phyloP scores from a whole-genome alignment of 2,797 vertebrate genomes.

The Sparus aurata region DNA sequence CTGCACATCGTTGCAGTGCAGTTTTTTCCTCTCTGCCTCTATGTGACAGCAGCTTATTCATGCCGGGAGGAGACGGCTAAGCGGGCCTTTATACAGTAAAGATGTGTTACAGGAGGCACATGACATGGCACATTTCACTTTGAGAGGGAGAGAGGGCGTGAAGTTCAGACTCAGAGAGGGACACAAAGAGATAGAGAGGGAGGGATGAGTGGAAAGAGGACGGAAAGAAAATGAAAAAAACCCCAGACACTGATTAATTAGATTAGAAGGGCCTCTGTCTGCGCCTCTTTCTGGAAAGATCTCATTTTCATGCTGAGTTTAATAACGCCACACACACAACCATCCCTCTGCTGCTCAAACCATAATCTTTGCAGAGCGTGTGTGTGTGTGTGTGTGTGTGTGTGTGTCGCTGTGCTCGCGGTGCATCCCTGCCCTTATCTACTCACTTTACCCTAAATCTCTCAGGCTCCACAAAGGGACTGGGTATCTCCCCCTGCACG shows the following conservation, averaged over 20 bases:
- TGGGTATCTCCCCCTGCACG: constrained; percentile 67
- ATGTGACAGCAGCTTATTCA: constrained; percentile 8
- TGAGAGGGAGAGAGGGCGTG: not conserved
- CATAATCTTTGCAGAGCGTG: constrained; percentile 61
- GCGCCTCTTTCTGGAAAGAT: constrained; percentile 75
- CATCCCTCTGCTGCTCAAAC: constrained; percentile 48
- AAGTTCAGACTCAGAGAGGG: constrained; percentile 36
- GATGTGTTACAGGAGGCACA: constrained; percentile 18
- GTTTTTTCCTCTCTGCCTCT: not conserved
- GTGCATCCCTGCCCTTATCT: constrained; percentile 70
- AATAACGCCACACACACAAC: constrained; percentile 69
- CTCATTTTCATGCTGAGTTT: constrained; percentile 81
- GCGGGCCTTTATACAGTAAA: constrained; percentile 23
- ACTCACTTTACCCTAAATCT: constrained; percentile 81
- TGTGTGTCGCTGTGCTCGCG: constrained; percentile 25
- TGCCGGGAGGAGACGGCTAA: constrained; percentile 20
- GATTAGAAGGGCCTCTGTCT: constrained; percentile 76
- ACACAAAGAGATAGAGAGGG: constrained; percentile 25
- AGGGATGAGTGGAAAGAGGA: constrained; percentile 31
- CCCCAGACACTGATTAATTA: constrained; percentile 81
- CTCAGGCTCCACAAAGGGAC: constrained; percentile 75
- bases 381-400: constrained; percentile 42
- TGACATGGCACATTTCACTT: constrained; percentile 50
- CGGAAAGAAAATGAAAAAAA: constrained; percentile 47
- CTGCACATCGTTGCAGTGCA: constrained; percentile 21